Base-by-base conservation (phyloP, 2,113 vertebrate genomes). In the Siniperca knerii region DNA sequence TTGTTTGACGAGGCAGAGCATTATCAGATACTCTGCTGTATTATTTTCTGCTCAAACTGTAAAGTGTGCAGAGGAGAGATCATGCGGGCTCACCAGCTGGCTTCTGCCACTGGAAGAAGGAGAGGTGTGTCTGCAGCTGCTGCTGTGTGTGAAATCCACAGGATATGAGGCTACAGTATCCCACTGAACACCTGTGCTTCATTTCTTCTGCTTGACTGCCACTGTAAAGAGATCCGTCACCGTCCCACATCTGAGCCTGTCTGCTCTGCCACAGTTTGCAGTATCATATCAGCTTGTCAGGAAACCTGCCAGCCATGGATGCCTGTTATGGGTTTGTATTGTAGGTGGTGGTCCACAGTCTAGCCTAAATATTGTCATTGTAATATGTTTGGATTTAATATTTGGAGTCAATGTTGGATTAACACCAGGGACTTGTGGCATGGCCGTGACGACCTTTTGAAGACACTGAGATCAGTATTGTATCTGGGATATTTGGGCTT, bases 151-250 rank as follows among this genome's bases (percentile, higher is more conserved):
- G 81, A 82, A 89, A 90, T 84, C 72, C 84, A 77, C 92, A 89
- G 83, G 92, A 89, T 81, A 74, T 84, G 71, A 87, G 86, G 82
- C 80, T 87, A 92, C 84, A 91, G 92, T 92, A 89, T 92, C 92
- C 64, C 82, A 92, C 79, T 75, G 91, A 94, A 93, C 96, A 96
- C 96, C 96, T 96, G 96, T 86, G 90, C 84, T 81, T 84, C 87
- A 83, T 84, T 75, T 91, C 92, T 95, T 95, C 91, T 94, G 94
- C 95, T 91, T 80, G 81, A 84, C 77, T 92, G 92, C 85, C 78
- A 46, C 25, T 92, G 61, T 90, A 93, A 95, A 93, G 93, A 87
- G 76, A 91, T 84, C 93, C 71, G 64, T 94, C 94, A 92, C 75
- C 92, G 23, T 89, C 88, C 90, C 90, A 44, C 86, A 92, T 93